Conservation (phyloP, 2,888 invertebrate species). For the Stenodema calcarata region DNA sequence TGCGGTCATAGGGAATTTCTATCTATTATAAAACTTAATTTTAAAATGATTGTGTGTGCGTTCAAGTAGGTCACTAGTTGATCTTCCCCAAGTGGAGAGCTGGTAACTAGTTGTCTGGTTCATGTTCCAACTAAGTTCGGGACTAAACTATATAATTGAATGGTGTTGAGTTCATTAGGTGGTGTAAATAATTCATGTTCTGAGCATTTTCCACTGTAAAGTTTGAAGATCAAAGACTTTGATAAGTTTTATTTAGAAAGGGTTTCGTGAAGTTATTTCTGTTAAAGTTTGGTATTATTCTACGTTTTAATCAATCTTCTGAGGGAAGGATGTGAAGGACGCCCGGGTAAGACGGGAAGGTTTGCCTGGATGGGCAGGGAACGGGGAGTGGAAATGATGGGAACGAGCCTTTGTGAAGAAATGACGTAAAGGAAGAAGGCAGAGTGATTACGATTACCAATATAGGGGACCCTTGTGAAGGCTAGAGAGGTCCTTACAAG, state of each 20-base stretch:
- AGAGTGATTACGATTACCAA: constrained; percentile 46
- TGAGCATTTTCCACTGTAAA: background rate
- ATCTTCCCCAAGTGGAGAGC: no score
- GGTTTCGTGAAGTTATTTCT: constrained; percentile 1
- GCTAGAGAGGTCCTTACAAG: constrained; percentile 29
- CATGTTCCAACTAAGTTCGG: no score
- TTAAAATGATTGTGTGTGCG: no score
- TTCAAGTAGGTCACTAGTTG: no score
- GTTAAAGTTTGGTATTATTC: constrained; percentile 8
- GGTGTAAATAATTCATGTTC: background rate
- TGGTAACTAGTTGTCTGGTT: no score
- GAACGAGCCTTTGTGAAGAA: constrained; percentile 40
- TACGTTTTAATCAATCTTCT: constrained; percentile 24
- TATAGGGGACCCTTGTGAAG: constrained; percentile 39
- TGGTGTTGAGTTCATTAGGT: no score
- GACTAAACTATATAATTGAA: no score
- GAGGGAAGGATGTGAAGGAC: background rate
- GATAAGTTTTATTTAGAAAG: background rate
- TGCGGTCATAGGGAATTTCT: no score
- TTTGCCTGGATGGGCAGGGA: background rate
- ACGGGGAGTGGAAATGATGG: constrained; percentile 11
- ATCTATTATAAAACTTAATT: no score
- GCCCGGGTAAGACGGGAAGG: background rate
- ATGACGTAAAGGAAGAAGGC: constrained; percentile 23
- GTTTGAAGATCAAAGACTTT: background rate